Percentiles rank a stretch among this genome's conserved stretches.
Evolutionary conservation across 2,113 vertebrate genomes (phyloP).

Genomic region (Zosterops hypoxanthus): DNA sequence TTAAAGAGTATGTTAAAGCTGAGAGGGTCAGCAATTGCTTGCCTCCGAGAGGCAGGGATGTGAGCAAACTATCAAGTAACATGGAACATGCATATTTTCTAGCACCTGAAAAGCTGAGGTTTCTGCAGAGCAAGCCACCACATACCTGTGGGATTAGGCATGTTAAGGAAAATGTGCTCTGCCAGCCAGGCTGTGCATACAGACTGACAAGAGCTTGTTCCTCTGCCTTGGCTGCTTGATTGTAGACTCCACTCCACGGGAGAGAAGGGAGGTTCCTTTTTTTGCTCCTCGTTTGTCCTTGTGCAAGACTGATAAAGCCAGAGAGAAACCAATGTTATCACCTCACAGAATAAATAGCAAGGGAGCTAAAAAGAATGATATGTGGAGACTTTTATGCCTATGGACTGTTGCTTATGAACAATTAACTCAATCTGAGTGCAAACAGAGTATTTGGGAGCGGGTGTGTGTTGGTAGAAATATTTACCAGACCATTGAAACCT

Average conservation of each 20-base stretch:
- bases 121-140: slow-evolving; percentile 42
- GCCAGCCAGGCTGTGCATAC: neutral
- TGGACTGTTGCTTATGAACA: neutral
- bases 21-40: neutral
- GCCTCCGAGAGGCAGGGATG: slow-evolving; percentile 13
- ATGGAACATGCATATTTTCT: slow-evolving; percentile 10
- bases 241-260: neutral
- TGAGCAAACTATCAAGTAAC: slow-evolving; percentile 44
- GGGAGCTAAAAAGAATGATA: neutral
- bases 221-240: neutral
- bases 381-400: neutral
- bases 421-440: neutral
- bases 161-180: slow-evolving; percentile 29
- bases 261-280: slow-evolving; percentile 24
- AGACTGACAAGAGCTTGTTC: slow-evolving; percentile 41
- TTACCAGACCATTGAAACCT: neutral
- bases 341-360: slow-evolving; percentile 22
- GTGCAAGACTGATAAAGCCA: slow-evolving; percentile 29
- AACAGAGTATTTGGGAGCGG: neutral
- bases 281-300: neutral
- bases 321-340: slow-evolving; percentile 32
- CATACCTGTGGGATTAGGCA: slow-evolving; percentile 60
- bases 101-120: slow-evolving; percentile 60
- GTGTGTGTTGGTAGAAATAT: neutral
- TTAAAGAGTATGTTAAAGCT: neutral